Percentiles rank a stretch among this genome's conserved stretches.
Conservation (phyloP, 2,888 invertebrate genomes). For the Malacosoma neustria region DNA sequence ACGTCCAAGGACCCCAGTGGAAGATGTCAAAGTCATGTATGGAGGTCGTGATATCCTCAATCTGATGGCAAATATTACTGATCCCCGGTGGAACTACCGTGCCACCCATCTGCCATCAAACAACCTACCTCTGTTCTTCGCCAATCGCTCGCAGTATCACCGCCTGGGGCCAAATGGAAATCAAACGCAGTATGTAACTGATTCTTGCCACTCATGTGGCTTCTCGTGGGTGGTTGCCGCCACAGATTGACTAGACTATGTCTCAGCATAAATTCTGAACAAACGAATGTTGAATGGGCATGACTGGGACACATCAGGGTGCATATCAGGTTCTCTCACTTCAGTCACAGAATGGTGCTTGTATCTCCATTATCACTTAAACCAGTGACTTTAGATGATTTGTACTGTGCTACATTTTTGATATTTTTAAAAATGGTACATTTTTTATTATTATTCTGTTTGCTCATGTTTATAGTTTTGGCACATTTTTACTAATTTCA, state of each 20-base stretch:
- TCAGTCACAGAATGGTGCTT: slow-evolving; percentile 1
- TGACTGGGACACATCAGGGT: slow-evolving; percentile 60
- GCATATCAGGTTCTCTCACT: slow-evolving; percentile 38
- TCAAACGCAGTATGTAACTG: slow-evolving; percentile 74
- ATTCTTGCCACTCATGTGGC: slow-evolving; percentile 65
- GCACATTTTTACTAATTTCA: slow-evolving; percentile 21
- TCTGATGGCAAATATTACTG: slow-evolving; percentile 70
- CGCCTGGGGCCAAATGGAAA: slow-evolving; percentile 72
- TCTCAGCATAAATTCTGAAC: slow-evolving; percentile 43
- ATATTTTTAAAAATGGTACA: slow-evolving; percentile 7
- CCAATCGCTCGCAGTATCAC: slow-evolving; percentile 77
- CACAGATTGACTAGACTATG: slow-evolving; percentile 52
- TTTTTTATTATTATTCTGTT: slow-evolving; percentile 15
- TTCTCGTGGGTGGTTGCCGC: slow-evolving; percentile 67
- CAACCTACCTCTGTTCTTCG: slow-evolving; percentile 74
- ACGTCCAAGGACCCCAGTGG: slow-evolving; percentile 48
- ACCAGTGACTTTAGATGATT: slow-evolving; percentile 39
- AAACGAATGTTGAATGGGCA: slow-evolving; percentile 46
- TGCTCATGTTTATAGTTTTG: slow-evolving; percentile 20
- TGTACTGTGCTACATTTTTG: slow-evolving; percentile 22
- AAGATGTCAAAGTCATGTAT: slow-evolving; percentile 60
- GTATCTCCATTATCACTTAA: slow-evolving; percentile 27
- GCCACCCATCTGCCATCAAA: slow-evolving; percentile 71
- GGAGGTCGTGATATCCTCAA: slow-evolving; percentile 75
- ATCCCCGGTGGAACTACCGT: slow-evolving; percentile 71